Percentiles rank a stretch among this genome's conserved stretches.
Evolutionary conservation across 2,797 vertebrate species (phyloP).

Genomic region (Pantherophis vulpinus): DNA sequence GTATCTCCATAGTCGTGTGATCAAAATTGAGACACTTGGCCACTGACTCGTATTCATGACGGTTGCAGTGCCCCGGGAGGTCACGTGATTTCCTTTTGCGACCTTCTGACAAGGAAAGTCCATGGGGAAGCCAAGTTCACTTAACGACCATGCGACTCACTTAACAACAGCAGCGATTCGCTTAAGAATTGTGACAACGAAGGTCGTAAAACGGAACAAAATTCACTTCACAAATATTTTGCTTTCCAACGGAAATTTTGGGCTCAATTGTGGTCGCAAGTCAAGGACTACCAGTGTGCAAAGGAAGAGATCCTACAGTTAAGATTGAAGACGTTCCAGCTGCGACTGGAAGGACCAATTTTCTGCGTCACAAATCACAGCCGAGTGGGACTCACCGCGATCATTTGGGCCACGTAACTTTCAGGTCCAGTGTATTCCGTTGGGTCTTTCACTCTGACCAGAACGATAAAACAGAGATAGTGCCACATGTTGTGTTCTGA

Average conservation of each 20-base stretch:
- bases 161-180: not conserved
- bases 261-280: not conserved
- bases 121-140: not conserved
- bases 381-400: constrained; percentile 75
- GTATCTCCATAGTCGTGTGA: not conserved
- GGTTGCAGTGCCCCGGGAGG: not conserved
- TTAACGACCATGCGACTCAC: not conserved
- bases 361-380: constrained; percentile 10
- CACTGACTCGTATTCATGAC: not conserved
- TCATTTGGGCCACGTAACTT: constrained; percentile 97
- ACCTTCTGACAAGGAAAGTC: not conserved
- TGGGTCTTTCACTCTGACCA: constrained; percentile 93
- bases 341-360: constrained; percentile 27
- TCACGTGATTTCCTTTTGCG: not conserved
- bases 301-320: constrained; percentile 28
- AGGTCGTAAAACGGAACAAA: not conserved
- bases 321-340: constrained; percentile 1
- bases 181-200: not conserved
- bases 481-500: constrained; percentile 97
- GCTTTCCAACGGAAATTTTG: not conserved
- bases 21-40: not conserved
- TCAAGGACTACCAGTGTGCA: not conserved
- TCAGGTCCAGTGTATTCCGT: constrained; percentile 96
- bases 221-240: not conserved
- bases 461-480: constrained; percentile 93